Conservation (phyloP, 2,888 invertebrate genomes). For the Chrysina gloriosa region DNA sequence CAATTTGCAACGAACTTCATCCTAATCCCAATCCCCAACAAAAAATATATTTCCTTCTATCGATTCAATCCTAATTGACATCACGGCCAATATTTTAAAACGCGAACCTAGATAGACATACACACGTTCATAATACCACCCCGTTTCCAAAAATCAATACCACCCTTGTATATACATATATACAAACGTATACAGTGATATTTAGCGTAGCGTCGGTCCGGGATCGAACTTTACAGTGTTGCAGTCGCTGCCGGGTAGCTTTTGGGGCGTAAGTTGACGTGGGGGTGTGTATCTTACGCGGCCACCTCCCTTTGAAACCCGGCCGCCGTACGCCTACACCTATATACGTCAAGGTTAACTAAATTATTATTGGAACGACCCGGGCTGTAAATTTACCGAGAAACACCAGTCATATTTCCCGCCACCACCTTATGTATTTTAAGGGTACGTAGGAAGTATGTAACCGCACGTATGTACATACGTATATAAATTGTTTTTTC, state of each 20-base stretch:
- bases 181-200: neutral
- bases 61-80: too few relatives aligned
- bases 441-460: too few relatives aligned
- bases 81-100: too few relatives aligned
- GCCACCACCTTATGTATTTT: too few relatives aligned
- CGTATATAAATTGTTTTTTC: too few relatives aligned
- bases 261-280: slow-evolving; percentile 24
- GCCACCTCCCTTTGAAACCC: slow-evolving; percentile 34
- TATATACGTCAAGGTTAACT: slow-evolving; percentile 32
- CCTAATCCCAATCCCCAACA: too few relatives aligned
- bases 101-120: too few relatives aligned
- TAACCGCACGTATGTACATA: too few relatives aligned
- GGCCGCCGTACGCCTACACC: slow-evolving; percentile 39
- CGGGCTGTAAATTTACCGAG: slow-evolving; percentile 11
- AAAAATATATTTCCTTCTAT: too few relatives aligned
- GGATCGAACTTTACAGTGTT: slow-evolving; percentile 18
- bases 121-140: too few relatives aligned
- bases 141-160: slow-evolving; percentile 19
- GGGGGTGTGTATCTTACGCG: slow-evolving; percentile 36
- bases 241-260: neutral
- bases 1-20: too few relatives aligned
- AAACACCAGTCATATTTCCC: neutral
- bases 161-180: neutral
- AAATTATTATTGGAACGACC: slow-evolving; percentile 29
- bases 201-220: neutral